Evolutionary conservation across 2,113 vertebrate genomes (phyloP).

Genomic region (Lethenteron reissneri): DNA sequence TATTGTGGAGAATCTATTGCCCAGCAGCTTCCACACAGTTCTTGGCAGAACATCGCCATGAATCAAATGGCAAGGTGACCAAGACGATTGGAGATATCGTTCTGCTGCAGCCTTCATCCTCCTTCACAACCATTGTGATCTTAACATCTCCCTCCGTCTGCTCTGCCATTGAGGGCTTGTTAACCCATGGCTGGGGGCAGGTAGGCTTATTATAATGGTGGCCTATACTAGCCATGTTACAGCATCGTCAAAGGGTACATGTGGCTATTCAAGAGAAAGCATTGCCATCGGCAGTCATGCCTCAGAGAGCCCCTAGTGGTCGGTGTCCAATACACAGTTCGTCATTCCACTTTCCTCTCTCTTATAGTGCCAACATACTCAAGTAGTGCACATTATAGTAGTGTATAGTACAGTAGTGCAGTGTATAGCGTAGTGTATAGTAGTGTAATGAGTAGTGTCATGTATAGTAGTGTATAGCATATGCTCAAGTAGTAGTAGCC

Average conservation of each 20-base stretch:
- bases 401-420: too few species aligned
- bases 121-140: background rate
- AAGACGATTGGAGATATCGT: constrained; percentile 1
- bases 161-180: constrained; percentile 4
- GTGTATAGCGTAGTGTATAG: too few species aligned
- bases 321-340: too few species aligned
- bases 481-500: too few species aligned
- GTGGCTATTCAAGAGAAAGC: background rate
- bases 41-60: background rate
- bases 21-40: background rate
- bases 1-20: background rate
- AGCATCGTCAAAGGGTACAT: background rate
- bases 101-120: background rate
- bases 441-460: too few species aligned
- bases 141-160: background rate
- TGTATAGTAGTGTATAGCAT: too few species aligned
- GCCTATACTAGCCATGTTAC: background rate
- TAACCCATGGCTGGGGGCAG: background rate
- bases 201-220: background rate
- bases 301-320: too few species aligned
- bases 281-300: background rate
- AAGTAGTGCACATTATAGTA: too few species aligned
- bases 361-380: too few species aligned
- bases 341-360: too few species aligned
- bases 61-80: constrained; percentile 2